These are phyloP conservation scores for Xestia c-nigrum DNA, from an alignment of 2,888 invertebrate species.

Conservation along the genomic window DNA sequence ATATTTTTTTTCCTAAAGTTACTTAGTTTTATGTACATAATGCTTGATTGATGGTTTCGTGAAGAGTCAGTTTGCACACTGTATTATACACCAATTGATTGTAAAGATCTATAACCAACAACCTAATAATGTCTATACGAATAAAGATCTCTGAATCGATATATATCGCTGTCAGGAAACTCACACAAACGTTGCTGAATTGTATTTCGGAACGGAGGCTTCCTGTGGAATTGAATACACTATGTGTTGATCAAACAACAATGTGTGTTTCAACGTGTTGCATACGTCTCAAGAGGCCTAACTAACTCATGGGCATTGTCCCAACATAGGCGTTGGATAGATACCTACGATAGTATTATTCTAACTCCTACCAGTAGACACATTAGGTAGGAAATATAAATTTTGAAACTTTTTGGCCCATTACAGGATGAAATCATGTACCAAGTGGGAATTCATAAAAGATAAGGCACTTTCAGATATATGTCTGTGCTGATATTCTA, in stretches of 20 bases:
- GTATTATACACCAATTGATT: not conserved
- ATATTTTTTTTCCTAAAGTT: too few relatives aligned
- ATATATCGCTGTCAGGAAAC: not conserved
- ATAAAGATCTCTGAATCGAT: too few relatives aligned
- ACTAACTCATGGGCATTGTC: not conserved
- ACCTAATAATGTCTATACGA: not conserved
- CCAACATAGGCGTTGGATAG: not conserved
- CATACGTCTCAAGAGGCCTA: not conserved
- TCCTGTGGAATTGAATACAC: not conserved
- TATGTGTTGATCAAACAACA: not conserved
- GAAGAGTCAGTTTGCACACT: too few relatives aligned
- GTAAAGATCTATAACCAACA: not conserved
- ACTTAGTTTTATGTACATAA: too few relatives aligned
- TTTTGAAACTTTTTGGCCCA: not conserved
- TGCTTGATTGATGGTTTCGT: too few relatives aligned
- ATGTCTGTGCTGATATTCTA: not conserved
- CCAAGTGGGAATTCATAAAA: not conserved
- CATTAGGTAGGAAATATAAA: not conserved
- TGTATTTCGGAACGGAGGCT: not conserved
- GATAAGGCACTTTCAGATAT: not conserved
- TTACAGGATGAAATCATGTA: not conserved
- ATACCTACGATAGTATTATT: not conserved
- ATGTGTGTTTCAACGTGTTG: not conserved
- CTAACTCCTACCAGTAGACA: not conserved
- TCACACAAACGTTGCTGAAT: not conserved